phyloP scores from a whole-genome alignment of 2,113 vertebrate genomes.

The Pao palembangensis region DNA sequence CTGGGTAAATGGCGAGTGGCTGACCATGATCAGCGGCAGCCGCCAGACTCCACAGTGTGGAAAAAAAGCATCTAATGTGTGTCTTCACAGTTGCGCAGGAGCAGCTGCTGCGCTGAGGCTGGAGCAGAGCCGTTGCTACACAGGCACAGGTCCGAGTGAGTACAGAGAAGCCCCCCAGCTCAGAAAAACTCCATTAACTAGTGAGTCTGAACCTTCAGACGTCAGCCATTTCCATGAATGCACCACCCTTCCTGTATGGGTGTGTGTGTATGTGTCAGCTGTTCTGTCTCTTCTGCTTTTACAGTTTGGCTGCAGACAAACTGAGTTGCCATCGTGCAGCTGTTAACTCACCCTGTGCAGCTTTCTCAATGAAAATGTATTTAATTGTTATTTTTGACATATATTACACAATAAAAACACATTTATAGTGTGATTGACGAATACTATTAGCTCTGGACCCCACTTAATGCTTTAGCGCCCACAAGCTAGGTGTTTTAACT shows the following conservation, averaged over 20 bases:
- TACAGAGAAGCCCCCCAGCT: background rate
- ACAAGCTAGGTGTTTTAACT: too few species aligned
- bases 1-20: slow-evolving; percentile 12
- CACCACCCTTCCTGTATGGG: background rate
- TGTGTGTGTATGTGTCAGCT: slow-evolving; percentile 1
- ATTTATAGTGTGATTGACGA: background rate
- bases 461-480: background rate
- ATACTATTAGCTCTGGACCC: background rate
- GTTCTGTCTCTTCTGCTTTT: slow-evolving; percentile 28
- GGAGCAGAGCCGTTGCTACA: background rate
- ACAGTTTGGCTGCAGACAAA: too few species aligned
- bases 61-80: slow-evolving; percentile 1
- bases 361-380: too few species aligned
- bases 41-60: background rate
- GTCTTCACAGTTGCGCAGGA: slow-evolving; percentile 18
- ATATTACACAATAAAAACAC: too few species aligned
- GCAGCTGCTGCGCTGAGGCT: background rate
- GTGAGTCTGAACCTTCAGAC: too few species aligned
- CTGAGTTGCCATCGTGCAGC: too few species aligned
- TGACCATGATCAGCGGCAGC: background rate
- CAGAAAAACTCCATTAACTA: background rate
- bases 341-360: too few species aligned
- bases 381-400: too few species aligned
- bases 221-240: background rate
- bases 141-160: slow-evolving; percentile 22